phyloP scores from a whole-genome alignment of 2,113 vertebrate species.

The Equus quagga region DNA sequence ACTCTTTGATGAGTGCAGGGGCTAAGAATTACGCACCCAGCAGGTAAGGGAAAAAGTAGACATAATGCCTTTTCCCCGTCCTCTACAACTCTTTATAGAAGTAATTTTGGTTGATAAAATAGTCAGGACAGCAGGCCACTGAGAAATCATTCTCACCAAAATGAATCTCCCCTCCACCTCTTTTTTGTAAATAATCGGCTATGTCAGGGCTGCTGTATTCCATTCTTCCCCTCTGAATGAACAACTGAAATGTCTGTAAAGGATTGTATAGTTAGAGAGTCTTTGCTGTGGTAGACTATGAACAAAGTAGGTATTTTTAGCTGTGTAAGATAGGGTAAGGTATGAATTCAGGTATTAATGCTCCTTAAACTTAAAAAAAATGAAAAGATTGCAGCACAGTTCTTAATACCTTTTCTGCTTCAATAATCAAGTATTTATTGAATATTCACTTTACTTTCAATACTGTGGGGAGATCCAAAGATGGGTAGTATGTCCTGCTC shows the following conservation, averaged over 20 bases:
- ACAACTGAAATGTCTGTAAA: neutral
- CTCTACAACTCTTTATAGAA: constrained; percentile 37
- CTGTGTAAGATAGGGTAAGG: neutral
- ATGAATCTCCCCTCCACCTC: neutral
- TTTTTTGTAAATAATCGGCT: constrained; percentile 25
- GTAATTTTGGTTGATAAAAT: constrained; percentile 66
- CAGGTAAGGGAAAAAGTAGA: constrained; percentile 48
- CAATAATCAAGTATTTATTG: neutral
- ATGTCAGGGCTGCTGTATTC: neutral
- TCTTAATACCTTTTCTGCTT: constrained; percentile 33
- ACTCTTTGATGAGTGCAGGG: constrained; percentile 56
- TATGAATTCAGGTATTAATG: neutral
- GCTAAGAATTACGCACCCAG: constrained; percentile 52
- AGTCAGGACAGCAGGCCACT: constrained; percentile 7
- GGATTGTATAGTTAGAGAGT: neutral
- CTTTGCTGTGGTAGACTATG: neutral
- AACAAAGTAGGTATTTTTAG: neutral
- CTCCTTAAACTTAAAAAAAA: constrained; percentile 24
- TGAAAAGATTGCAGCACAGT: neutral
- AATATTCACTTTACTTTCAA: neutral
- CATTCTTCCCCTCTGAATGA: neutral
- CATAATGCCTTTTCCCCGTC: neutral
- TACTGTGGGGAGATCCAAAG: neutral
- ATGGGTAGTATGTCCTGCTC: neutral
- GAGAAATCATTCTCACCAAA: constrained; percentile 57